These are phyloP conservation scores for Hydraecia micacea DNA, from an alignment of 2,888 invertebrate genomes.

Conservation along the genomic window DNA sequence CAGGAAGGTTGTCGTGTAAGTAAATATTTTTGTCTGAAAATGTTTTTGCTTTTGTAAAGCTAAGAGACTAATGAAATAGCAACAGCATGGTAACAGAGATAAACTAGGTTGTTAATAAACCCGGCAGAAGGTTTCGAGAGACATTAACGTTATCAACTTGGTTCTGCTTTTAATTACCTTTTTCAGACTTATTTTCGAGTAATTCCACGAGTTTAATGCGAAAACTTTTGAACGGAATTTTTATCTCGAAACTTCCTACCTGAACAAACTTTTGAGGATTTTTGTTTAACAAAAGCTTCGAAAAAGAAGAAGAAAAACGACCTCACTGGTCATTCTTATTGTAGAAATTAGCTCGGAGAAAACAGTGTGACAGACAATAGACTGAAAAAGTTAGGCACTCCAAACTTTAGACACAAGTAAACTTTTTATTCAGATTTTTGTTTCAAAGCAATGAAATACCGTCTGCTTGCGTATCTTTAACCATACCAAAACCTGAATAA, in stretches of 20 bases:
- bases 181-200: slow-evolving; percentile 52
- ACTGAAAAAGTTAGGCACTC: slow-evolving; percentile 39
- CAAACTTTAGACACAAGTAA: slow-evolving; percentile 47
- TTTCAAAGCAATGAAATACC: slow-evolving; percentile 7
- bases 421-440: slow-evolving; percentile 33
- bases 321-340: slow-evolving; percentile 51
- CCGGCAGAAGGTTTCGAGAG: not conserved
- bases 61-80: slow-evolving; percentile 13
- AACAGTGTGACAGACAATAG: slow-evolving; percentile 60
- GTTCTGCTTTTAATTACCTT: slow-evolving; percentile 60
- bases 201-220: slow-evolving; percentile 58
- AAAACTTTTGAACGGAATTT: slow-evolving; percentile 65
- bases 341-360: slow-evolving; percentile 47
- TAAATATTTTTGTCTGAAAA: slow-evolving; percentile 16
- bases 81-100: not conserved
- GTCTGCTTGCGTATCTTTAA: not conserved
- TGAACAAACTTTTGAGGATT: slow-evolving; percentile 53
- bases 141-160: slow-evolving; percentile 43
- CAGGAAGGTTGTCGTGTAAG: slow-evolving; percentile 11
- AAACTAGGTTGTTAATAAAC: slow-evolving; percentile 1
- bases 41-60: slow-evolving; percentile 4
- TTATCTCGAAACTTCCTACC: slow-evolving; percentile 63
- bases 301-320: slow-evolving; percentile 42
- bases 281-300: slow-evolving; percentile 63
- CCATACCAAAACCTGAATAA: slow-evolving; percentile 10